Evolutionary conservation across 1,140 invertebrate genomes (phyloP).

Genomic region (Vollenhovia emeryi): DNA sequence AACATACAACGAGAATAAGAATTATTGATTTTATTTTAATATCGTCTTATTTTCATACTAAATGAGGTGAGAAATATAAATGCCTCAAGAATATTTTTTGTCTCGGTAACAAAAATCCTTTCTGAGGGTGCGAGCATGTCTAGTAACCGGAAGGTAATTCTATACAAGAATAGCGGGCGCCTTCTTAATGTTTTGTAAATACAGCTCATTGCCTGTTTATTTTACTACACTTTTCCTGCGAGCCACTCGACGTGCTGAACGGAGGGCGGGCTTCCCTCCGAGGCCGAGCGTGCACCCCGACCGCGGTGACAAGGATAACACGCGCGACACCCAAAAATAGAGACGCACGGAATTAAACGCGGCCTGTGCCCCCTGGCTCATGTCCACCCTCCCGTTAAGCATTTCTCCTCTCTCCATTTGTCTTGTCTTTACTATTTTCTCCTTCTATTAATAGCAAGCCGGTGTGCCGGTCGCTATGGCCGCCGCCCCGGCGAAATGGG

Average conservation of each 20-base stretch:
- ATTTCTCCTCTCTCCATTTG: constrained; percentile 70
- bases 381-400: constrained; percentile 50
- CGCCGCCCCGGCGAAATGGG: constrained; percentile 1
- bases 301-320: constrained; percentile 64
- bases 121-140: too few relatives aligned
- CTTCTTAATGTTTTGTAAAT: not conserved
- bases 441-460: constrained; percentile 72
- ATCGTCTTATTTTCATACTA: too few relatives aligned
- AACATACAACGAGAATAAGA: too few relatives aligned
- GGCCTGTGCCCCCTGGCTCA: constrained; percentile 60
- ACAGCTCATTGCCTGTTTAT: constrained; percentile 7
- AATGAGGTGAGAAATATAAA: too few relatives aligned
- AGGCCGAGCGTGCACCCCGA: not conserved
- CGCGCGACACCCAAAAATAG: constrained; percentile 71
- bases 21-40: too few relatives aligned
- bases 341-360: constrained; percentile 73
- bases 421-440: constrained; percentile 73
- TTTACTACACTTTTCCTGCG: not conserved
- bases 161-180: not conserved
- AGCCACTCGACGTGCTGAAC: constrained; percentile 6
- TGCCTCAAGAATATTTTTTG: too few relatives aligned
- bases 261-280: constrained; percentile 9
- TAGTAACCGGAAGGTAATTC: not conserved
- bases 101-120: too few relatives aligned
- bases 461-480: constrained; percentile 17